Evolutionary conservation across 2,888 invertebrate species (phyloP).

Genomic region (Caenorhabditis wallacei): DNA sequence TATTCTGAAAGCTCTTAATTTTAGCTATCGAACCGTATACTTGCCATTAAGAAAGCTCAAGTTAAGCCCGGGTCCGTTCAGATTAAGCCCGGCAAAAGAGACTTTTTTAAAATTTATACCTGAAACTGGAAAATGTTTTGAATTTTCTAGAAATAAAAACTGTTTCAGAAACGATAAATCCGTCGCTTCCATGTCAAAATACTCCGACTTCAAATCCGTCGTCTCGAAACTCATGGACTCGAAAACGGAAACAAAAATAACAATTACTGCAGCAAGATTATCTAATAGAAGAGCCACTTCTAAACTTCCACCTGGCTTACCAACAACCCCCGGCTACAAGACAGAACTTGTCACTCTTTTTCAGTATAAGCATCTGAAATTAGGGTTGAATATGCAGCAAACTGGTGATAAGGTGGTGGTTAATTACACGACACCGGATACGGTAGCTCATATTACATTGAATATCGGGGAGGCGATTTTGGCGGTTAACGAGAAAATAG

Average conservation of each 20-base stretch:
- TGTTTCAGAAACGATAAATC: neutral
- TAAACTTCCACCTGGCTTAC: conserved; percentile 12
- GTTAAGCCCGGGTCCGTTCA: too few relatives aligned
- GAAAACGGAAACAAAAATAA: conserved; percentile 13
- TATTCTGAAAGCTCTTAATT: too few relatives aligned
- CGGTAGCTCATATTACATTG: conserved; percentile 23
- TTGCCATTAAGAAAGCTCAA: too few relatives aligned
- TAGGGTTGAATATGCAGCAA: conserved; percentile 41
- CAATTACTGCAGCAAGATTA: conserved; percentile 9
- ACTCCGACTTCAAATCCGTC: neutral
- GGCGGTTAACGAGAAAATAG: conserved; percentile 12
- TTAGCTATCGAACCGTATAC: too few relatives aligned
- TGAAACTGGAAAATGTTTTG: too few relatives aligned
- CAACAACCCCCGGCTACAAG: neutral
- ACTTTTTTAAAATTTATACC: too few relatives aligned
- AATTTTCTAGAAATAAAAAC: too few relatives aligned
- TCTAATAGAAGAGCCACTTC: conserved; percentile 8
- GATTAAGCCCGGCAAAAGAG: too few relatives aligned
- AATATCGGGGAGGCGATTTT: conserved; percentile 50
- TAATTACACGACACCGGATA: conserved; percentile 45
- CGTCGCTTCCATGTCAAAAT: neutral
- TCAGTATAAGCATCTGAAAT: conserved; percentile 37
- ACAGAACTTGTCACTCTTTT: conserved; percentile 30
- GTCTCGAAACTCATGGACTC: neutral
- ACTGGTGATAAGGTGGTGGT: conserved; percentile 15